phyloP scores from a whole-genome alignment of 2,888 invertebrate genomes.

The Drosophila tanythrix region DNA sequence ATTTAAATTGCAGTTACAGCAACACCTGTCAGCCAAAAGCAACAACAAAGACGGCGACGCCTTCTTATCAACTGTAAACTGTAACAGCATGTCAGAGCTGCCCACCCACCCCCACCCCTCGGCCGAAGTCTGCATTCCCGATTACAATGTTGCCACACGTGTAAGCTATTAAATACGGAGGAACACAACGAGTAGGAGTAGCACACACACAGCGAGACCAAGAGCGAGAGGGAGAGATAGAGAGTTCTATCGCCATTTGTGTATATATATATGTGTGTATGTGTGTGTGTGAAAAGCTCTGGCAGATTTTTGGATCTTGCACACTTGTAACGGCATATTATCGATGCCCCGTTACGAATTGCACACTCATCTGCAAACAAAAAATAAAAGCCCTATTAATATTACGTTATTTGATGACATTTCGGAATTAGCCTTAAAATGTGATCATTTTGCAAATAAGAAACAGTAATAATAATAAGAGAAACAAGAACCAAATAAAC shows the following conservation, averaged over 20 bases:
- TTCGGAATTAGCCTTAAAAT: constrained; percentile 42
- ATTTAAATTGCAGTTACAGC: constrained; percentile 51
- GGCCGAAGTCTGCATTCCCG: constrained; percentile 1
- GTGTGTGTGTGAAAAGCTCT: neutral
- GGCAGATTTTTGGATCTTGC: constrained; percentile 9
- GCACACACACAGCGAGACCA: neutral
- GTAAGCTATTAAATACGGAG: constrained; percentile 64
- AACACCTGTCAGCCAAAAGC: constrained; percentile 38
- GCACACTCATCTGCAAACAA: constrained; percentile 13
- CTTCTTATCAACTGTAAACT: constrained; percentile 54
- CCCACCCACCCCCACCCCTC: constrained; percentile 4
- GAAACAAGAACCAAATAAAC: constrained; percentile 4
- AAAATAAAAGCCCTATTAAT: constrained; percentile 3
- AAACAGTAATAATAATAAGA: constrained; percentile 25
- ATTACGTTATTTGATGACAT: constrained; percentile 25
- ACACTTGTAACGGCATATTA: constrained; percentile 21
- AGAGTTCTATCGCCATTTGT: neutral
- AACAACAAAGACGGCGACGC: constrained; percentile 17
- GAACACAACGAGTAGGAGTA: neutral
- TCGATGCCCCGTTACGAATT: constrained; percentile 40
- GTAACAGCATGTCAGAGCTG: constrained; percentile 39
- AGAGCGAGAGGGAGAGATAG: neutral
- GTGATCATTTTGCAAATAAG: constrained; percentile 32
- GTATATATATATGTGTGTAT: no score
- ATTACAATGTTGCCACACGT: constrained; percentile 69